Evolutionary conservation across 2,888 invertebrate genomes (phyloP), one percentile per base, ranked within the genome.

Genomic region (Aproaerema taeniolella): DNA sequence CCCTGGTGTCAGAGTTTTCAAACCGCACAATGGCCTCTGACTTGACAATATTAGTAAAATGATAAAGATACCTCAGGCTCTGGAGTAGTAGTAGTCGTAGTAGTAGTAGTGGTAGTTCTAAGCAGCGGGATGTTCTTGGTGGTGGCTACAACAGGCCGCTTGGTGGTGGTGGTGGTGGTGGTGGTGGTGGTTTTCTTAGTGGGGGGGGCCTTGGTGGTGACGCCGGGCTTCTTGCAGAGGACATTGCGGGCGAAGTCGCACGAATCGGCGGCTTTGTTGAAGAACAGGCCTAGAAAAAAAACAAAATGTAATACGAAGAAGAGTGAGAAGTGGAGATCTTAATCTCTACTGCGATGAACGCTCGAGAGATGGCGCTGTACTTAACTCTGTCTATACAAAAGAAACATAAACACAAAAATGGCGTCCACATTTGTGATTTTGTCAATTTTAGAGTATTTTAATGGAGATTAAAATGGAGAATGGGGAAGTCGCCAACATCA

Each of bases 201-300:
- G 26, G 88, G 68, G 4, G 69, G 74, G 0, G 86, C 70, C 24
- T 86, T 76, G 2, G 85, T 69, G 26, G 87, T 80, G 12, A 87
- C 68, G 46, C 89, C 82, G 15, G 89, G 81, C 55, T 89, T 91
- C 56, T 93, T 94, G 71, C 95, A 95, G 16, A 91, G 86, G 0
- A 96, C 96, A 67, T 97, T 96, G 54, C 95, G 91, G 0, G 95
- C 91, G 67, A 96, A 97, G 74, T 97, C 97, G 62, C 97, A 97
- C 0, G 96, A 96, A 69, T 96, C 96, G 0, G 96, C 95, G 0
- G 92, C 92, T 59, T 95, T 95, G 81, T 96, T 97, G 81, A 97
- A 97, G 67, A 92, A 95, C 7, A 97, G 82, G 15, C 96, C 96
- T 93, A 70, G 7, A 43, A 49, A 10, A 15, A 6, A 20, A 20